Evolutionary conservation across 2,888 invertebrate genomes (phyloP).

Genomic region (Athetis lepigone): DNA sequence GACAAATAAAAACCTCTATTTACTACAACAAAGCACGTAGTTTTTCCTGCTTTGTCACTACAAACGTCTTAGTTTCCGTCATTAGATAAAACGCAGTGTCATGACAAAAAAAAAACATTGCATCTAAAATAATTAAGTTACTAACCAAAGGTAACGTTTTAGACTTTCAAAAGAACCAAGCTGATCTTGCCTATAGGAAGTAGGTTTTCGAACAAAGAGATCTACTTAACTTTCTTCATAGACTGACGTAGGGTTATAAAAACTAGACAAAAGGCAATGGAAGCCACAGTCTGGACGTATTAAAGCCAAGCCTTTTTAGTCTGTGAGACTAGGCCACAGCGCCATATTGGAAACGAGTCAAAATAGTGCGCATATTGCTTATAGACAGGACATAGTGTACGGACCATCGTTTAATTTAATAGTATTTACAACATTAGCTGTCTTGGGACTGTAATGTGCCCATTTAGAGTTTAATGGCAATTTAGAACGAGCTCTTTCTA

Average conservation of each 20-base stretch:
- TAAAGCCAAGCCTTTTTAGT: conserved; percentile 58
- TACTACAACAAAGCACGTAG: conserved; percentile 40
- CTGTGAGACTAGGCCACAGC: conserved; percentile 52
- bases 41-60: conserved; percentile 58
- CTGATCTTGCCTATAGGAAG: neutral
- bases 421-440: conserved; percentile 4
- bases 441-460: conserved; percentile 3
- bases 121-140: conserved; percentile 3
- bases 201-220: conserved; percentile 38
- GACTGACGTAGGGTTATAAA: conserved; percentile 44
- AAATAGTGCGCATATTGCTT: conserved; percentile 47
- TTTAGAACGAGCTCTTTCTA: conserved; percentile 6
- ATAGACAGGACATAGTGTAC: conserved; percentile 14
- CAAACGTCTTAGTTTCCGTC: conserved; percentile 34
- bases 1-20: conserved; percentile 46
- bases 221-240: conserved; percentile 53
- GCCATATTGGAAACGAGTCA: conserved; percentile 55
- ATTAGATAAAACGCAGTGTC: conserved; percentile 35
- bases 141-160: conserved; percentile 5
- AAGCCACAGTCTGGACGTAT: conserved; percentile 43
- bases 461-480: neutral
- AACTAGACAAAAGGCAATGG: conserved; percentile 40
- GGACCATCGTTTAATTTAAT: conserved; percentile 32
- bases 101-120: conserved; percentile 26
- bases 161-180: neutral